Conservation (phyloP, 2,797 vertebrate species). For the Catostomus latipinnis region DNA sequence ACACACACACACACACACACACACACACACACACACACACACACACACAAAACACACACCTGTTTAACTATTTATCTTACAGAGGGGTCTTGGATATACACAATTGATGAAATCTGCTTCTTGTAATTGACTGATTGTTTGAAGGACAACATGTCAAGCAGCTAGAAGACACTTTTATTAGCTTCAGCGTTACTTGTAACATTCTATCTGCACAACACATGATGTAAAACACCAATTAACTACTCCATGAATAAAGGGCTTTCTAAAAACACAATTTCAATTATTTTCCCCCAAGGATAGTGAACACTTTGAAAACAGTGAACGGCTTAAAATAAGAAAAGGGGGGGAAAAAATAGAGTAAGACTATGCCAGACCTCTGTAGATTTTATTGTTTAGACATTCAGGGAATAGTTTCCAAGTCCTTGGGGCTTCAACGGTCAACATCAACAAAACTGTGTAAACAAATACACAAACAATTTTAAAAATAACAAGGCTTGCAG, state of each 20-base stretch:
- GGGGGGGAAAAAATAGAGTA: constrained; percentile 9
- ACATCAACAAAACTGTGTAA: constrained; percentile 45
- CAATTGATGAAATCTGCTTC: background rate
- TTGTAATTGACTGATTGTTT: background rate
- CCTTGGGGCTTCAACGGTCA: constrained; percentile 40
- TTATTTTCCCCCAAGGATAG: background rate
- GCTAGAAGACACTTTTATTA: background rate
- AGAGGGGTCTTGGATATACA: background rate
- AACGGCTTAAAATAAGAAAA: constrained; percentile 17
- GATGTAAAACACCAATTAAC: background rate
- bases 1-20: constrained; percentile 19
- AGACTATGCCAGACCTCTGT: constrained; percentile 1
- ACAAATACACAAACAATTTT: constrained; percentile 52
- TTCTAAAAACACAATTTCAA: no score
- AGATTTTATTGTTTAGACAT: constrained; percentile 46
- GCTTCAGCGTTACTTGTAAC: no score
- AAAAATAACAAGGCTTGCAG: constrained; percentile 26
- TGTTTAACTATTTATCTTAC: background rate
- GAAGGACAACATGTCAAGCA: background rate
- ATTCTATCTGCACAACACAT: no score
- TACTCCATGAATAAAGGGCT: constrained; percentile 13
- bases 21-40: background rate
- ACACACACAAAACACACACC: background rate
- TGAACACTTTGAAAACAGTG: constrained; percentile 25
- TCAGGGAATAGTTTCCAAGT: constrained; percentile 46